Evolutionary conservation across 2,113 vertebrate species (phyloP), one percentile per base, ranked within the genome.

Genomic region (Psilopsiagon aymara): DNA sequence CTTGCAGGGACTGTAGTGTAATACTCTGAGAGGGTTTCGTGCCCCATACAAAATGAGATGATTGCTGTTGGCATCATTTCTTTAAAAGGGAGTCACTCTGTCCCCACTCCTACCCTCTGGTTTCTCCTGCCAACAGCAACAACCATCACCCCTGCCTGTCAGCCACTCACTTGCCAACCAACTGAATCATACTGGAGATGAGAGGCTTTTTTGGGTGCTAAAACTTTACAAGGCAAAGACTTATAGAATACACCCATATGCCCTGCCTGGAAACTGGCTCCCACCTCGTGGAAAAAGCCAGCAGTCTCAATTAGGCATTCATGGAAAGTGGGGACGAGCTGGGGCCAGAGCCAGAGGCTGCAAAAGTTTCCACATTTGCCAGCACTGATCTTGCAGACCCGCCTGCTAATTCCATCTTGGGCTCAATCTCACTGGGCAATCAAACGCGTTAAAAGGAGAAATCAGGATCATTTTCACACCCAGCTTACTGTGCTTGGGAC

Each of bases 251-350:
- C 83, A 91, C 76, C 91, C 95, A 84, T 94, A 88, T 94, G 83
- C 88, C 94, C 86, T 96, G 91, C 68, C 79, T 93, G 86, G 92
- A 96, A 96, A 95, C 91, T 94, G 96, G 82, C 91, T 97, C 64
- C 91, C 82, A 86, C 68, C 82, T 63, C 83, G 51, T 0, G 49
- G 95, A 95, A 90, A 96, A 93, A 92, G 75, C 86, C 90, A 95
- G 82, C 92, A 81, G 88, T 49, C 82, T 93, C 92, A 94, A 74
- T 93, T 94, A 95, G 73, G 76, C 79, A 86, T 94, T 95, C 82
- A 64, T 78, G 95, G 94, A 94, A 96, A 97, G 82, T 75, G 84
- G 94, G 91, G 91, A 94, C 28, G 10, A 91, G 51, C 68, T 73
- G 82, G 79, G 92, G 68, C 53, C 2, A 1, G 51, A 90, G 94